Conservation (phyloP, 1,140 invertebrate species). For the Arion vulgaris region DNA sequence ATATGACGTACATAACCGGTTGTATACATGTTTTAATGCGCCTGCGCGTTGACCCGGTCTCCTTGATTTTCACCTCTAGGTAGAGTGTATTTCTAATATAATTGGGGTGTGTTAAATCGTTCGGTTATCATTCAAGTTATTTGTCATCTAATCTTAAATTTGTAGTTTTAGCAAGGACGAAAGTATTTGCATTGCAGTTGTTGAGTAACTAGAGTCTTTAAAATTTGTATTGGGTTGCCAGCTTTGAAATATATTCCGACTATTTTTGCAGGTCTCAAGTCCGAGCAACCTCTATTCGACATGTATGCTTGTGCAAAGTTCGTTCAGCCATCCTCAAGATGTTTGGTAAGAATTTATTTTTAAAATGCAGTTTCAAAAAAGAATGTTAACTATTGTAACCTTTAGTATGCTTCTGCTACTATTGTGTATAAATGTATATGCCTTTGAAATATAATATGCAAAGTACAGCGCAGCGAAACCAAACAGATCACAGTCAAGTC, state of each 20-base stretch:
- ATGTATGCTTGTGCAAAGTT: conserved; percentile 62
- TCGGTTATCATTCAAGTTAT: background rate
- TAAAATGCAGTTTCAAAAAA: too few relatives aligned
- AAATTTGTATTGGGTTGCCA: too few relatives aligned
- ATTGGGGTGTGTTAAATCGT: background rate
- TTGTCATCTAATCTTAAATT: background rate
- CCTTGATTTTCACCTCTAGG: conserved; percentile 54
- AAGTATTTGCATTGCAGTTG: background rate
- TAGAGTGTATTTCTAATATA: conserved; percentile 20
- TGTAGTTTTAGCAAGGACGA: background rate
- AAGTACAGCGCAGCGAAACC: too few relatives aligned
- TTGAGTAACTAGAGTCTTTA: too few relatives aligned
- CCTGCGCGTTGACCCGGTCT: conserved; percentile 43
- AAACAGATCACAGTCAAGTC: too few relatives aligned
- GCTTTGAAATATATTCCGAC: conserved; percentile 33
- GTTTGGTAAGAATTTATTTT: conserved; percentile 60
- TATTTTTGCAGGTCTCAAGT: conserved; percentile 43
- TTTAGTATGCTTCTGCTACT: too few relatives aligned
- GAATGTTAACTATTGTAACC: too few relatives aligned
- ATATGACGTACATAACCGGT: conserved; percentile 17
- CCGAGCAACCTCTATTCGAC: conserved; percentile 18
- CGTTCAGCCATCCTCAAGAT: conserved; percentile 53
- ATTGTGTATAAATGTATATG: too few relatives aligned
- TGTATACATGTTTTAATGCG: conserved; percentile 23
- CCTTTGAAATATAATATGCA: too few relatives aligned